Conservation (phyloP, 1,140 invertebrate species). For the Zaprionus ghesquierei region DNA sequence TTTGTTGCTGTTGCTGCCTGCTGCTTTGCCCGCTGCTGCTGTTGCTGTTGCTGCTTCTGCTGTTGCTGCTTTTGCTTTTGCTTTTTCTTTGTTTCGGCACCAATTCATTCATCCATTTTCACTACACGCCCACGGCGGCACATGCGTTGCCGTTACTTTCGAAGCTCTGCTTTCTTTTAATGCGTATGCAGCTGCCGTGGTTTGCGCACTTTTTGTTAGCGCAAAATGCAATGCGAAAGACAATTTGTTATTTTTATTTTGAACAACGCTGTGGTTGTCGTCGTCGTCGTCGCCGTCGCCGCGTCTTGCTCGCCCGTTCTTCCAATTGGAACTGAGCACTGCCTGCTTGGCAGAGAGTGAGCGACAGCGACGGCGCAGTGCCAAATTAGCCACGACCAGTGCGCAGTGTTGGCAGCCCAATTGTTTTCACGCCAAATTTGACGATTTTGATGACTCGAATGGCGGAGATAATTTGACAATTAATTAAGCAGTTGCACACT, state of each 20-base stretch:
- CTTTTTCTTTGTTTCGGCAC: conserved; percentile 32
- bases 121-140: conserved; percentile 19
- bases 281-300: conserved; percentile 3
- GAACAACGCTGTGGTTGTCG: conserved; percentile 34
- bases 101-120: conserved; percentile 36
- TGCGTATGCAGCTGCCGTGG: conserved; percentile 3
- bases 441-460: background rate
- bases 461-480: background rate
- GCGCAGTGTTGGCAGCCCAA: conserved; percentile 17
- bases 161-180: conserved; percentile 30
- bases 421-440: conserved; percentile 17
- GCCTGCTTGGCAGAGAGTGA: conserved; percentile 28
- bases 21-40: conserved; percentile 13
- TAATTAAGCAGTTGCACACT: background rate
- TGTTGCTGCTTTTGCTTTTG: conserved; percentile 20
- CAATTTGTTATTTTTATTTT: conserved; percentile 38
- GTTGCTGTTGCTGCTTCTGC: conserved; percentile 8
- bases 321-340: conserved; percentile 57
- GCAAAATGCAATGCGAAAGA: conserved; percentile 38
- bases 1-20: conserved; percentile 33
- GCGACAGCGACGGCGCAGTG: conserved; percentile 61
- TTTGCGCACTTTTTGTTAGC: conserved; percentile 5
- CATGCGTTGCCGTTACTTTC: conserved; percentile 15
- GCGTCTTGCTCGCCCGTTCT: conserved; percentile 58
- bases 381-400: conserved; percentile 22